Conservation (phyloP, 1,140 invertebrate genomes). For the Drosophila lini region DNA sequence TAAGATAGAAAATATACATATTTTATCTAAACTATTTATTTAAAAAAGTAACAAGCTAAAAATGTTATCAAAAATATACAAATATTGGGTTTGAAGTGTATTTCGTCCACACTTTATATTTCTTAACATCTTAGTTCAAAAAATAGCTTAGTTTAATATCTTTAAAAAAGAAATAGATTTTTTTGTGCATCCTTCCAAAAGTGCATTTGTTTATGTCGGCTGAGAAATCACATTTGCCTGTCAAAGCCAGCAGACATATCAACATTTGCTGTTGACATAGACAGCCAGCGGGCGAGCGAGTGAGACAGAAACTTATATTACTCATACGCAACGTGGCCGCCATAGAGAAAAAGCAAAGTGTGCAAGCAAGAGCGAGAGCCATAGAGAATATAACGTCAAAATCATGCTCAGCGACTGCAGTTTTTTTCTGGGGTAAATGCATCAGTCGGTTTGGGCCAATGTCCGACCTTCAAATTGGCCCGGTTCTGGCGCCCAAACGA, state of each 20-base stretch:
- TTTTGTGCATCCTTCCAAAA: constrained; percentile 2
- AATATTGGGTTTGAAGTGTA: too few species aligned
- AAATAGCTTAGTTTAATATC: not conserved
- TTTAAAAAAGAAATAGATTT: not conserved
- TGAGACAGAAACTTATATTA: constrained; percentile 27
- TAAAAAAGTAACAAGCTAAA: too few species aligned
- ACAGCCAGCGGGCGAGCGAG: constrained; percentile 7
- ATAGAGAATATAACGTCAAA: constrained; percentile 1
- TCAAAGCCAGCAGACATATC: constrained; percentile 41
- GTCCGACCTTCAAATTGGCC: constrained; percentile 66
- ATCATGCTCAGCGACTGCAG: constrained; percentile 18
- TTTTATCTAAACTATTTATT: too few species aligned
- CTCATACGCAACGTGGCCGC: constrained; percentile 54
- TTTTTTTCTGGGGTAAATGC: constrained; percentile 62
- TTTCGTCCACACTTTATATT: too few species aligned
- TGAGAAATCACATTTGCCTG: constrained; percentile 41
- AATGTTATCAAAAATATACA: too few species aligned
- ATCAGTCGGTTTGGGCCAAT: constrained; percentile 57
- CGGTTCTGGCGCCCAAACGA: constrained; percentile 34
- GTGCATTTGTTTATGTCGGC: not conserved
- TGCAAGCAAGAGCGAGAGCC: not conserved
- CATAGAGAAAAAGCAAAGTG: not conserved
- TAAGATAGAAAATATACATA: too few species aligned
- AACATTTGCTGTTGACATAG: constrained; percentile 26
- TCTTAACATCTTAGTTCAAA: not conserved